Conservation (phyloP, 2,797 vertebrate species). For the Xyrichtys novacula region DNA sequence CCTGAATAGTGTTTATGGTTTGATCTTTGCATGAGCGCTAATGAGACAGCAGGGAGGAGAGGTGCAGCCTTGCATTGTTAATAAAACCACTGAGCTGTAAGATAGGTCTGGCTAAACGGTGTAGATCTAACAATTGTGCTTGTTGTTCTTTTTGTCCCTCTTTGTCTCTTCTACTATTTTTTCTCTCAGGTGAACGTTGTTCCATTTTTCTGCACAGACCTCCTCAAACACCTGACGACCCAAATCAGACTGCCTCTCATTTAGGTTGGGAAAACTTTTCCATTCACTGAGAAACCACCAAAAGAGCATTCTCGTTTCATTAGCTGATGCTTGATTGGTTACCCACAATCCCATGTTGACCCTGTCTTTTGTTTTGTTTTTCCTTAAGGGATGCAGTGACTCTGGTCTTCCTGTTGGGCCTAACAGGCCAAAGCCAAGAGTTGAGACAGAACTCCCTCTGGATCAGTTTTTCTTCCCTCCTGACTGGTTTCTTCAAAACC, state of each 20-base stretch:
- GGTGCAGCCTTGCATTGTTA: constrained; percentile 39
- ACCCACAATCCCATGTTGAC: constrained; percentile 27
- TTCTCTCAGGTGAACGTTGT: constrained; percentile 47
- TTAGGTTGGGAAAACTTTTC: too few species aligned
- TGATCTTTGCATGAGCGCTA: constrained; percentile 41
- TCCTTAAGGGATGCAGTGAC: constrained; percentile 45
- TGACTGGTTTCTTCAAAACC: constrained; percentile 37
- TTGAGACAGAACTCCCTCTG: constrained; percentile 42
- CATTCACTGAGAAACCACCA: constrained; percentile 4
- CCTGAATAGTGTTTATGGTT: constrained; percentile 36
- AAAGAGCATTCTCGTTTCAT: background rate
- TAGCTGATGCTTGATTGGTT: constrained; percentile 11
- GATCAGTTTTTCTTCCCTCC: constrained; percentile 44
- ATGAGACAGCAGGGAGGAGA: constrained; percentile 48
- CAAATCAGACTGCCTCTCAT: constrained; percentile 38
- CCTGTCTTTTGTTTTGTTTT: constrained; percentile 3
- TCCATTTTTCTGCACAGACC: constrained; percentile 46
- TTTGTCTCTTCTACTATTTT: constrained; percentile 2
- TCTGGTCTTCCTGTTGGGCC: constrained; percentile 60
- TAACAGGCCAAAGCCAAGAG: constrained; percentile 44
- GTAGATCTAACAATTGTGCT: constrained; percentile 39
- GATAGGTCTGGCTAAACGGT: constrained; percentile 21
- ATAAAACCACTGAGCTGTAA: constrained; percentile 39
- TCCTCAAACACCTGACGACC: constrained; percentile 42
- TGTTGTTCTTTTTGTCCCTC: constrained; percentile 1